Percentiles rank a stretch among this genome's conserved stretches.
phyloP scores from a whole-genome alignment of 2,113 vertebrate species.

The Brachionichthys hirsutus region DNA sequence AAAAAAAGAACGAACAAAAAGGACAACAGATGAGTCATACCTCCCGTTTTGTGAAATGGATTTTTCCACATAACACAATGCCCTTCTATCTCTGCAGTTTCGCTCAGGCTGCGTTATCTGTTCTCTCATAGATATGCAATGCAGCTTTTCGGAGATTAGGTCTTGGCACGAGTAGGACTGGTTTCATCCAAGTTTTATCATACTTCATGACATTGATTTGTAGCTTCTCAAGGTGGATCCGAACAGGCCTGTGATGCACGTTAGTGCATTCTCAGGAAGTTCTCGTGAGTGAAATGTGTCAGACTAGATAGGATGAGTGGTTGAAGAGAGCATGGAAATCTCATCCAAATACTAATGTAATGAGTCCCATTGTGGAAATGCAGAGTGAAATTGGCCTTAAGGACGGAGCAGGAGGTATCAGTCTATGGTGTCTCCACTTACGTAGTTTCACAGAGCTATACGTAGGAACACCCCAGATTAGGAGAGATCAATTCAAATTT shows the following conservation, averaged over 20 bases:
- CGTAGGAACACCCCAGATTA: constrained; percentile 8
- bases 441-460: constrained; percentile 17
- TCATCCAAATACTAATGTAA: constrained; percentile 45
- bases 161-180: constrained; percentile 24
- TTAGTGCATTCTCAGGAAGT: background rate
- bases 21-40: constrained; percentile 37
- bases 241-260: background rate
- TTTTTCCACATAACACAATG: constrained; percentile 33
- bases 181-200: constrained; percentile 16
- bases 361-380: constrained; percentile 23
- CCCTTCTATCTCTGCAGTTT: constrained; percentile 33
- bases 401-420: constrained; percentile 11
- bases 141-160: constrained; percentile 33
- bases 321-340: constrained; percentile 15
- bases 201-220: constrained; percentile 27
- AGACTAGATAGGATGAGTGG: constrained; percentile 16
- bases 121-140: constrained; percentile 32
- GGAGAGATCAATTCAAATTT: constrained; percentile 30
- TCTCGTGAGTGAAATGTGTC: constrained; percentile 3
- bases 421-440: constrained; percentile 16
- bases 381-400: constrained; percentile 20
- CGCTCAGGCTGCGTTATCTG: constrained; percentile 31
- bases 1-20: constrained; percentile 29
- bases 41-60: constrained; percentile 49
- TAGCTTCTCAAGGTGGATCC: background rate